These are phyloP conservation scores for Gallirallus australis DNA, from an alignment of 2,797 vertebrate species.

Conservation along the genomic window DNA sequence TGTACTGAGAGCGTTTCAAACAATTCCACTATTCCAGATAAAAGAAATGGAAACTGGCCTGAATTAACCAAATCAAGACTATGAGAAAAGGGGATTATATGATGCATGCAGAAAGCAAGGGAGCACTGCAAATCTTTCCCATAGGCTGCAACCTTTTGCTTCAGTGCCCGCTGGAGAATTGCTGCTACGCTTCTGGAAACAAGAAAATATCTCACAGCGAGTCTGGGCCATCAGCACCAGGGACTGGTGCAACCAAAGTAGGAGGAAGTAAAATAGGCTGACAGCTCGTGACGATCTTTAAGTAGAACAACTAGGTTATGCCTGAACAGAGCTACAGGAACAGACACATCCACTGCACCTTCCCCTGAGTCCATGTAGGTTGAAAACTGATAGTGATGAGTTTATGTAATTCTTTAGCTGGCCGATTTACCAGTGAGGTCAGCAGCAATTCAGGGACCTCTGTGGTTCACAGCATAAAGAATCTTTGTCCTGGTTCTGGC, in stretches of 20 bases:
- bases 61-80: neutral
- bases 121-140: neutral
- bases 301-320: neutral
- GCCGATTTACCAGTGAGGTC: neutral
- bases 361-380: neutral
- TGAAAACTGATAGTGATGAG: neutral
- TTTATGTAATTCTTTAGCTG: neutral
- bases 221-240: neutral
- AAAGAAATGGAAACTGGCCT: neutral
- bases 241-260: neutral
- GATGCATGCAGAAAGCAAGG: neutral
- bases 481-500: neutral
- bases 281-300: accelerated
- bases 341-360: accelerated
- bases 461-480: neutral
- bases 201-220: neutral
- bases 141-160: neutral
- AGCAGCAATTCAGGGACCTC: neutral
- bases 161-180: neutral
- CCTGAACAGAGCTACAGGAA: neutral
- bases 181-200: neutral
- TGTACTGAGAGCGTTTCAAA: neutral
- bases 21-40: neutral
- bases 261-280: neutral
- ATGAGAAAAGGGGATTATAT: neutral